phyloP scores from a whole-genome alignment of 2,113 vertebrate species.

The Siniperca chuatsi region DNA sequence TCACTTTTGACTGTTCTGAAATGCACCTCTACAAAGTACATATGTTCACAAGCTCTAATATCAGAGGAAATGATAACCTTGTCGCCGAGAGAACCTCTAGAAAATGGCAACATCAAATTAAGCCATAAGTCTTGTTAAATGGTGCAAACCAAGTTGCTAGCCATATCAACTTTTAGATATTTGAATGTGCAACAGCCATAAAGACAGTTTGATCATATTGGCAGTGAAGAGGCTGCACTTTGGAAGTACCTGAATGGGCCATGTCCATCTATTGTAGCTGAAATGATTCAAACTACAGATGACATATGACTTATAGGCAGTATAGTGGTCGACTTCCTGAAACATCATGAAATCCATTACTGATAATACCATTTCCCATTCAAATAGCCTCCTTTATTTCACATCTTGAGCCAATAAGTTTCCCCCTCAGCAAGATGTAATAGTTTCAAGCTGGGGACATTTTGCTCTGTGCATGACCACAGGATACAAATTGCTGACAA shows the following conservation, averaged over 20 bases:
- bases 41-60: background rate
- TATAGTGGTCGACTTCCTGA: conserved; percentile 44
- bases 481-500: conserved; percentile 59
- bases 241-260: conserved; percentile 6
- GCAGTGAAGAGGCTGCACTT: background rate
- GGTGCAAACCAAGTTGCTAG: background rate
- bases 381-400: conserved; percentile 55
- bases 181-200: conserved; percentile 13
- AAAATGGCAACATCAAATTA: conserved; percentile 20
- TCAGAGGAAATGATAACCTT: background rate
- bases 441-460: conserved; percentile 66
- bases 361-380: conserved; percentile 48
- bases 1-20: background rate
- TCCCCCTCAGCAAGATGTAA: conserved; percentile 48
- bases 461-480: conserved; percentile 46
- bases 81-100: background rate
- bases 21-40: background rate
- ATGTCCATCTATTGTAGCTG: background rate
- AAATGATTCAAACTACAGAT: conserved; percentile 40
- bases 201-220: conserved; percentile 24
- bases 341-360: conserved; percentile 56
- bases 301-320: conserved; percentile 24
- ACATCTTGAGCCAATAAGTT: conserved; percentile 73
- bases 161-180: conserved; percentile 3
- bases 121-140: conserved; percentile 26